These are phyloP conservation scores for Tachina fera DNA, from an alignment of 2,888 invertebrate genomes.

Conservation along the genomic window DNA sequence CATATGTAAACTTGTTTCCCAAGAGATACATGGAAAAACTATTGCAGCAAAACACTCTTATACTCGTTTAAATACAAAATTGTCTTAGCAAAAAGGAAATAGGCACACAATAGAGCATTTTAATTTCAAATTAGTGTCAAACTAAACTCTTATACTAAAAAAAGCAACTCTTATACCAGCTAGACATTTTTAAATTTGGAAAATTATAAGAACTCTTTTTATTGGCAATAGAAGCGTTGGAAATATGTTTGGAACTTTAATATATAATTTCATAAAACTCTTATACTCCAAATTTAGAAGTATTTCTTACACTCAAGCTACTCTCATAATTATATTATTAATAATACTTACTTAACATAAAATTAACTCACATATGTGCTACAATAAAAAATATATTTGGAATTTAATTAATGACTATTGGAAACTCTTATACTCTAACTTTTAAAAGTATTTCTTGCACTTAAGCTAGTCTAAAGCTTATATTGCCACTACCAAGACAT, in stretches of 20 bases:
- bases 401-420: no score
- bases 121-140: no score
- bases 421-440: not conserved
- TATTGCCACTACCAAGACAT: no score
- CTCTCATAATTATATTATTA: no score
- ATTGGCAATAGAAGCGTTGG: no score
- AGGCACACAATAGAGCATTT: no score
- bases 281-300: not conserved
- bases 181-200: not conserved
- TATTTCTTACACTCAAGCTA: not conserved
- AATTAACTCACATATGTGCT: no score
- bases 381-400: no score
- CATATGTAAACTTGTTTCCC: not conserved
- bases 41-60: not conserved
- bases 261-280: not conserved
- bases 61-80: not conserved
- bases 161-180: not conserved
- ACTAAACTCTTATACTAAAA: not conserved
- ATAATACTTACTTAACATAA: no score
- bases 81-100: not conserved
- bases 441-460: not conserved
- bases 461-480: not conserved
- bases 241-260: no score
- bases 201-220: no score
- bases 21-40: not conserved